These are phyloP conservation scores for Amaurobius ferox DNA, from an alignment of 2,888 invertebrate species.

Conservation along the genomic window DNA sequence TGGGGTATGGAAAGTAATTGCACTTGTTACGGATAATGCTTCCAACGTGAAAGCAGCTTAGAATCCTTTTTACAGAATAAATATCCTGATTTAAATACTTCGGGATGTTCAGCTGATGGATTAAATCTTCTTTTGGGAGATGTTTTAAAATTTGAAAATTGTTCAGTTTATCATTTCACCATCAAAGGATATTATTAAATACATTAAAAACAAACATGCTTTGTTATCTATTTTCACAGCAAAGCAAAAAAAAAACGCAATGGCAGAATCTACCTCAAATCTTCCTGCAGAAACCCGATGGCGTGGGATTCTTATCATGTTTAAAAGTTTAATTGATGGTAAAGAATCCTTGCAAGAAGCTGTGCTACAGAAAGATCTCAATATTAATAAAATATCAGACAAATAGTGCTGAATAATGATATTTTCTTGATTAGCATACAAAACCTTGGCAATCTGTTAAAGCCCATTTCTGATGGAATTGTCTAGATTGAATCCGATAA, in stretches of 20 bases:
- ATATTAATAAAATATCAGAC: not conserved
- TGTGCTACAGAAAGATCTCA: not conserved
- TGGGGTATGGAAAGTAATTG: not conserved
- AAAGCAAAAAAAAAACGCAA: too few relatives aligned
- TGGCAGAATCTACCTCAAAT: not conserved
- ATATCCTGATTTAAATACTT: too few relatives aligned
- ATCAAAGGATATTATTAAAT: constrained; percentile 8
- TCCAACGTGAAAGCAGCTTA: constrained; percentile 20
- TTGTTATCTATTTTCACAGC: not conserved
- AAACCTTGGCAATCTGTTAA: not conserved
- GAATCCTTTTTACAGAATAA: too few relatives aligned
- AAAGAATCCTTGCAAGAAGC: not conserved
- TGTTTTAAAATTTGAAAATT: not conserved
- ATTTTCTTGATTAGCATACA: too few relatives aligned
- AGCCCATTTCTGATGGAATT: not conserved
- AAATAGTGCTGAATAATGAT: too few relatives aligned
- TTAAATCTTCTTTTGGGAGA: too few relatives aligned
- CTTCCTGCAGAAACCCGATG: not conserved
- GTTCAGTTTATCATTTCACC: not conserved
- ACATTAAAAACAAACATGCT: not conserved
- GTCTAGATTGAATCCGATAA: not conserved
- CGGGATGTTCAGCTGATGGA: too few relatives aligned
- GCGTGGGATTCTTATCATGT: not conserved
- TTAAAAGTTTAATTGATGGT: not conserved
- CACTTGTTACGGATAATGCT: constrained; percentile 19